Base-by-base conservation (phyloP, 2,888 invertebrate species). In the Caenorhabditis uteleia region DNA sequence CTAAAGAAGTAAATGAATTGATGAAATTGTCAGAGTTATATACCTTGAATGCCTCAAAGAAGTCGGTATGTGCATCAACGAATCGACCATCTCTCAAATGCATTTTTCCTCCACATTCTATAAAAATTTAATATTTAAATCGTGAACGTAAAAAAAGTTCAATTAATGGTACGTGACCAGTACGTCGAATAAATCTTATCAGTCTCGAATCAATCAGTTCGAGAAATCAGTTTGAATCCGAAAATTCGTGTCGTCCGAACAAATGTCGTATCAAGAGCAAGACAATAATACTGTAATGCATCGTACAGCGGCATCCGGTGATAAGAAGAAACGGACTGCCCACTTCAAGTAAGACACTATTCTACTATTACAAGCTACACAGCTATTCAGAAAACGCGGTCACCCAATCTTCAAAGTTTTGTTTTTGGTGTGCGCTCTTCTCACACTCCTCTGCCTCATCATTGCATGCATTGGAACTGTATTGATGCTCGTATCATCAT, bases 31-130 rank as follows among this genome's bases (percentile, higher is more conserved):
- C 5, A 16, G 14, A 6, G 6, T 42, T 25, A 7, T 8, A n/a
- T 12, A 62, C 61, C 61, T 76, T 74, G 66, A 74, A 76, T 2
- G 97, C 95, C 85, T 98, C 97, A 85, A 98, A 98, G 86, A 98
- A 98, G 85, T 98, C 97, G 8, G 95, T 97, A 85, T 98, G 97
- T 1, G 98, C 97, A 84, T 94, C 92, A 84, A 95, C 95, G 84
- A 95, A 98, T 86, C 97, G 95, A 4, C 94, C 95, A 86, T 98
- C 97, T 21, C 97, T 89, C 42, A 98, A 87, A 86, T 98, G 97
- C 98, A 98, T 98, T 86, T 98, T 98, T 0, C 98, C 98, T 5
- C 97, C 98, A 85, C 97, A 98, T 86, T 98, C 97, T 89, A 78
- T 49, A 84, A 55, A 84, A 69, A 42, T 39, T 14, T 33, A 47